A percentile compares a stretch with the other conserved stretches of the same genome.
phyloP scores from a whole-genome alignment of 2,797 vertebrate genomes.

The Rhynchonycteris naso region DNA sequence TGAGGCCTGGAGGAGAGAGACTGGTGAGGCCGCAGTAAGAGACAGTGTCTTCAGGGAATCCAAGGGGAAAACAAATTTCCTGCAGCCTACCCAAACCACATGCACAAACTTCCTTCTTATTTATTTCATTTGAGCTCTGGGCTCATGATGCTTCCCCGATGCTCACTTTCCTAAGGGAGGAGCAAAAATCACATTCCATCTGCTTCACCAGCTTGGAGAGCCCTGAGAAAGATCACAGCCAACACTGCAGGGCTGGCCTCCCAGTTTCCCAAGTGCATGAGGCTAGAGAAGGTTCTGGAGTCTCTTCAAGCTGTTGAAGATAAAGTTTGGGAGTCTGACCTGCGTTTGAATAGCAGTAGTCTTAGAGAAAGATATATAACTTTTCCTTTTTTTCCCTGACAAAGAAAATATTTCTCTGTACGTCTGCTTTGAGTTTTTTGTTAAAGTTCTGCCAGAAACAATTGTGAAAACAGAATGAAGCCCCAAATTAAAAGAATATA shows the following conservation, averaged over 20 bases:
- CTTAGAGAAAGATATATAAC: conserved; percentile 4
- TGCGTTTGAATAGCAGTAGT: conserved; percentile 63
- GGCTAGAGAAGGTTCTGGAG: background rate
- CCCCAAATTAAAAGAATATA: conserved; percentile 77
- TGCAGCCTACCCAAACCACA: background rate
- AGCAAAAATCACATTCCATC: conserved; percentile 50
- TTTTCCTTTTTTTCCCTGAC: conserved; percentile 81
- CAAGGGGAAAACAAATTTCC: background rate
- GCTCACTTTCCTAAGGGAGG: background rate
- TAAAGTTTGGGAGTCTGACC: conserved; percentile 47
- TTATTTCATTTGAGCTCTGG: conserved; percentile 55
- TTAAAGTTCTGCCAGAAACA: conserved; percentile 87
- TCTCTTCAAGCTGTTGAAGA: background rate
- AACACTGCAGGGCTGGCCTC: background rate
- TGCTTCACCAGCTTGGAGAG: background rate
- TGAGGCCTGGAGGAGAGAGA: background rate
- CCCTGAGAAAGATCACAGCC: background rate
- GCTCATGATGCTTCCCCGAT: background rate
- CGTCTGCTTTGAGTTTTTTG: conserved; percentile 90
- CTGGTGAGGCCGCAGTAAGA: background rate
- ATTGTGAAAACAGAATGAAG: conserved; percentile 86
- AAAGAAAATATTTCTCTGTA: conserved; percentile 86
- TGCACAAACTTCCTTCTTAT: conserved; percentile 33
- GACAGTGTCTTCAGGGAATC: background rate
- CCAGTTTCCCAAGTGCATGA: background rate